phyloP scores from a whole-genome alignment of 2,888 invertebrate genomes.

The Pristionchus arcanus region DNA sequence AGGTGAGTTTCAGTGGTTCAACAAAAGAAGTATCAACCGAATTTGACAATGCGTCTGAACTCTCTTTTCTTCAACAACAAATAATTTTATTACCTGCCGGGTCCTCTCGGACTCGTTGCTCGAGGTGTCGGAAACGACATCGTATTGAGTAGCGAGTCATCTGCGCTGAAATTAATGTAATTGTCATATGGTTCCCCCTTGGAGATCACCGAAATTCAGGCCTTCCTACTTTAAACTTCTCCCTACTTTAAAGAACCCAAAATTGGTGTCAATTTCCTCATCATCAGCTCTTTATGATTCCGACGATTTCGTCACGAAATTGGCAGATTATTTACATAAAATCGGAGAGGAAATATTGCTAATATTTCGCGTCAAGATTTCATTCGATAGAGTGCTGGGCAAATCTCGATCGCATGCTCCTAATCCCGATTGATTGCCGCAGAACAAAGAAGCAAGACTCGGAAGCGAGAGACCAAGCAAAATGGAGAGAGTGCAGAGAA shows the following conservation, averaged over 20 bases:
- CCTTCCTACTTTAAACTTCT: no score
- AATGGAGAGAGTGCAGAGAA: background rate
- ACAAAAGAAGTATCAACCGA: no score
- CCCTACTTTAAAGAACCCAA: no score
- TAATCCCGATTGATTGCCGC: background rate
- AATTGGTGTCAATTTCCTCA: no score
- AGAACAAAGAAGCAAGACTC: background rate
- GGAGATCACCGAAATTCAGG: no score
- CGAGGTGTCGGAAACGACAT: slow-evolving; percentile 52
- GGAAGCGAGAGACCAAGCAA: slow-evolving; percentile 1
- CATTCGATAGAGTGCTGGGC: background rate
- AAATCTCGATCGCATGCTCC: background rate
- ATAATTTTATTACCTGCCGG: slow-evolving; percentile 8
- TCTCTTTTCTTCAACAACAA: background rate
- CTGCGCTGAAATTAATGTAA: slow-evolving; percentile 27
- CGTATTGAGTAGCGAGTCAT: slow-evolving; percentile 35
- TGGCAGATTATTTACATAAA: no score
- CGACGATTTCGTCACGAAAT: no score
- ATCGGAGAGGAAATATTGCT: background rate
- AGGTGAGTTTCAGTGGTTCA: no score
- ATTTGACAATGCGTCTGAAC: background rate
- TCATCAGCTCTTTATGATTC: no score
- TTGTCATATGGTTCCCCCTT: no score
- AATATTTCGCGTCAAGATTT: background rate
- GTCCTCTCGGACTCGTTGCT: slow-evolving; percentile 48